Conservation (phyloP, 2,888 invertebrate genomes). For the Chesias legatella region DNA sequence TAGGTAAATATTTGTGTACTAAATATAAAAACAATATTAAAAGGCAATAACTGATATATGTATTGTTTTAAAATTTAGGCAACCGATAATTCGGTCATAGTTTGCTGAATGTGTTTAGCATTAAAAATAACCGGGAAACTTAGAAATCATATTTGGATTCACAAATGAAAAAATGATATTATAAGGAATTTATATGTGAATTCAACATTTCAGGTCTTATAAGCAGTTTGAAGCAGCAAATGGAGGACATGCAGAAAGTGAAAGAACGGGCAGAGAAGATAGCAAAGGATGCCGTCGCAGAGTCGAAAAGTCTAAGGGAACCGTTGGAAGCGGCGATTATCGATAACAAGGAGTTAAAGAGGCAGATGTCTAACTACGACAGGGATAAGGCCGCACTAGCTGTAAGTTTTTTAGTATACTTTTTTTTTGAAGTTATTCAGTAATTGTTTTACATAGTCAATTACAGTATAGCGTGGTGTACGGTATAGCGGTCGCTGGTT, state of each 20-base stretch:
- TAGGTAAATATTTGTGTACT: constrained; percentile 79
- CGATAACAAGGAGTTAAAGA: constrained; percentile 86
- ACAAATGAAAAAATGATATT: no score
- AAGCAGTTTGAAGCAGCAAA: constrained; percentile 88
- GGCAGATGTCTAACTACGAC: constrained; percentile 91
- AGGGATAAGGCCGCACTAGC: constrained; percentile 89
- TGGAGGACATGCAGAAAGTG: constrained; percentile 88
- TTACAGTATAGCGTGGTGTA: no score
- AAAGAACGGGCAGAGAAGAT: constrained; percentile 88
- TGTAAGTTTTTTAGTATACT: no score
- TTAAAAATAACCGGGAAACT: background rate
- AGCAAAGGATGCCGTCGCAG: constrained; percentile 83
- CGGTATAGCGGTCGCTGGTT: no score
- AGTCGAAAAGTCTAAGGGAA: constrained; percentile 86
- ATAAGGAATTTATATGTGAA: no score
- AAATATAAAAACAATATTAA: background rate
- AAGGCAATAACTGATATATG: no score
- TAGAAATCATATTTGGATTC: no score
- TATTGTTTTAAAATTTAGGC: no score
- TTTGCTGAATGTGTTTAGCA: no score
- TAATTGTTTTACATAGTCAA: no score
- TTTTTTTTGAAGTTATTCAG: background rate
- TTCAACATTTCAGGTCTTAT: constrained; percentile 85
- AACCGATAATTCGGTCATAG: no score
- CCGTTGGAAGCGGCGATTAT: constrained; percentile 86